Evolutionary conservation across 2,888 invertebrate species (phyloP).

Genomic region (Bombyx huttoni): DNA sequence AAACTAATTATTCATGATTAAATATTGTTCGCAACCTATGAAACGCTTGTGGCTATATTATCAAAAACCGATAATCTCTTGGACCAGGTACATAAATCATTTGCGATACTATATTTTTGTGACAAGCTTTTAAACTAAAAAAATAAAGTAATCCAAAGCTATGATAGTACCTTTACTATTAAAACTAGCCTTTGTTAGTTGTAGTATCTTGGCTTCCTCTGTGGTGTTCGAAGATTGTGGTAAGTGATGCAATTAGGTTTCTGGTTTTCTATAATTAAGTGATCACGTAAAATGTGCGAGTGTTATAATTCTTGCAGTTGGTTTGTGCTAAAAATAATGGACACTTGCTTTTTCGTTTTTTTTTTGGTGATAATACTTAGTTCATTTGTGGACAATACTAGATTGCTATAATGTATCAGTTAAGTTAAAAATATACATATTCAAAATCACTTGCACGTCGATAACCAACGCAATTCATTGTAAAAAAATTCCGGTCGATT

Average conservation of each 20-base stretch:
- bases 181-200: constrained; percentile 16
- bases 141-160: constrained; percentile 17
- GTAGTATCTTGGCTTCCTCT: constrained; percentile 24
- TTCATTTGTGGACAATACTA: no score
- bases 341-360: no score
- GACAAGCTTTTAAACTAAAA: constrained; percentile 5
- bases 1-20: not conserved
- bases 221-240: constrained; percentile 54
- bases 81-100: constrained; percentile 4
- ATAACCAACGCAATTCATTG: no score
- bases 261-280: not conserved
- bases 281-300: no score
- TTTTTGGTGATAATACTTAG: no score
- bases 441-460: no score
- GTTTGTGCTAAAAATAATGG: no score
- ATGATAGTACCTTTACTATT: constrained; percentile 21
- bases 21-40: not conserved
- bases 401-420: no score
- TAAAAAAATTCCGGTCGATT: no score
- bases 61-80: constrained; percentile 18
- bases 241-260: constrained; percentile 18
- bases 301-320: no score
- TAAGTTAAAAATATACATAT: no score
- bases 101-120: constrained; percentile 4
- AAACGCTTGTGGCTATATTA: constrained; percentile 22